phyloP scores from a whole-genome alignment of 2,888 invertebrate species.

The Ischnus inquisitorius region DNA sequence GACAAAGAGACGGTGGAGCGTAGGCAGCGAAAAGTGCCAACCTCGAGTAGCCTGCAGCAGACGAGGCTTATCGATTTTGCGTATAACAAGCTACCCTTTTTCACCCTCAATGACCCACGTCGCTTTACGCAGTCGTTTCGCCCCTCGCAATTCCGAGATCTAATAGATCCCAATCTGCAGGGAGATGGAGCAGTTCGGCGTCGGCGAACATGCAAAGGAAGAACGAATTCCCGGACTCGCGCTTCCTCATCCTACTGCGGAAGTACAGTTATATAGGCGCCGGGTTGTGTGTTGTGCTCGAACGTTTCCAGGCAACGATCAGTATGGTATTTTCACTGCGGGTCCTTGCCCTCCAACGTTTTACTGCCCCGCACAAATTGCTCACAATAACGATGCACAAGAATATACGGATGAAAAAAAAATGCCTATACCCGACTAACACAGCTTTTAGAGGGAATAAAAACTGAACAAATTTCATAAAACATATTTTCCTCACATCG shows the following conservation, averaged over 20 bases:
- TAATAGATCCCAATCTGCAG: slow-evolving; percentile 65
- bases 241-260: slow-evolving; percentile 29
- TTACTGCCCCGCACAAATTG: slow-evolving; percentile 11
- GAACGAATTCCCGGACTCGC: slow-evolving; percentile 55
- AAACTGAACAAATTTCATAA: too few relatives aligned
- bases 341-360: slow-evolving; percentile 43
- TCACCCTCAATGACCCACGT: slow-evolving; percentile 19
- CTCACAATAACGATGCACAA: not conserved
- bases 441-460: too few relatives aligned
- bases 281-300: slow-evolving; percentile 68
- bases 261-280: slow-evolving; percentile 35
- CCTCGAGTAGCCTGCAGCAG: slow-evolving; percentile 42
- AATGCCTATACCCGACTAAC: too few relatives aligned
- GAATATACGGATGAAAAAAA: not conserved
- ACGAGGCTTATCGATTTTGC: slow-evolving; percentile 71
- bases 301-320: slow-evolving; percentile 69
- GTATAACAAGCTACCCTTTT: slow-evolving; percentile 55
- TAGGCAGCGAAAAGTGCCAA: slow-evolving; percentile 53
- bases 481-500: too few relatives aligned
- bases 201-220: slow-evolving; percentile 33
- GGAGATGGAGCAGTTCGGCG: slow-evolving; percentile 23
- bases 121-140: slow-evolving; percentile 56
- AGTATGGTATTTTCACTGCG: slow-evolving; percentile 55
- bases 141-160: slow-evolving; percentile 63
- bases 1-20: slow-evolving; percentile 9